Percentiles rank a stretch among this genome's conserved stretches.
These are phyloP conservation scores for Marisa cornuarietis DNA, from an alignment of 1,140 invertebrate genomes.

Conservation along the genomic window DNA sequence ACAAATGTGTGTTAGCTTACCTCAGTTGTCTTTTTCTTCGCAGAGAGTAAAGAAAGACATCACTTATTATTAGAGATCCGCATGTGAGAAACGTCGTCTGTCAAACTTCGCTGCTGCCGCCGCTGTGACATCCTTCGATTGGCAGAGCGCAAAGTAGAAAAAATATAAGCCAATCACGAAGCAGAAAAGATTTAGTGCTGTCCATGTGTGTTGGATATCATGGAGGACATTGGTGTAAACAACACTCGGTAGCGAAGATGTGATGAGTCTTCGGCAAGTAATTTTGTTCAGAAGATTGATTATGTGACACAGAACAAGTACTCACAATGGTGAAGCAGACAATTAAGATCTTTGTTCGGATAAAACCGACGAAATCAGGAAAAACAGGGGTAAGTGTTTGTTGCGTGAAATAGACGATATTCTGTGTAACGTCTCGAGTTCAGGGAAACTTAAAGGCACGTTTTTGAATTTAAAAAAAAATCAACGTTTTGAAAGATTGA, in stretches of 20 bases:
- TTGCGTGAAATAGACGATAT: too few relatives aligned
- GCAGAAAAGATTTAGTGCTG: conserved; percentile 1
- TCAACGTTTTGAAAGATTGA: too few relatives aligned
- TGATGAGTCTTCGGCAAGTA: neutral
- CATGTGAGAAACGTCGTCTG: conserved; percentile 3
- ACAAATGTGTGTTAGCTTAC: too few relatives aligned
- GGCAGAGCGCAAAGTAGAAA: conserved; percentile 22
- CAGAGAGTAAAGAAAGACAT: too few relatives aligned
- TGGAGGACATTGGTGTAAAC: conserved; percentile 42
- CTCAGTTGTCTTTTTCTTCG: too few relatives aligned
- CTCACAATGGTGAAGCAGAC: conserved; percentile 65
- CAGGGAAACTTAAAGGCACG: too few relatives aligned
- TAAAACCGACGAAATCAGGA: conserved; percentile 61
- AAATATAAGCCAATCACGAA: conserved; percentile 31
- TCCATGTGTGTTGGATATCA: conserved; percentile 29
- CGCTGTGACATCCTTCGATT: conserved; percentile 21
- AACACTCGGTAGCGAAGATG: conserved; percentile 16
- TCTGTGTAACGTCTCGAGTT: too few relatives aligned
- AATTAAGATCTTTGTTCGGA: conserved; percentile 64
- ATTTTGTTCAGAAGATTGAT: too few relatives aligned
- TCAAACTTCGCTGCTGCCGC: conserved; percentile 22
- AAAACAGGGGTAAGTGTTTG: conserved; percentile 58
- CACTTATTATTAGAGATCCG: too few relatives aligned
- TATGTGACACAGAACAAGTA: neutral
- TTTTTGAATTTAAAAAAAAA: too few relatives aligned